phyloP scores from a whole-genome alignment of 2,113 vertebrate genomes.

The Phrynosoma platyrhinos region DNA sequence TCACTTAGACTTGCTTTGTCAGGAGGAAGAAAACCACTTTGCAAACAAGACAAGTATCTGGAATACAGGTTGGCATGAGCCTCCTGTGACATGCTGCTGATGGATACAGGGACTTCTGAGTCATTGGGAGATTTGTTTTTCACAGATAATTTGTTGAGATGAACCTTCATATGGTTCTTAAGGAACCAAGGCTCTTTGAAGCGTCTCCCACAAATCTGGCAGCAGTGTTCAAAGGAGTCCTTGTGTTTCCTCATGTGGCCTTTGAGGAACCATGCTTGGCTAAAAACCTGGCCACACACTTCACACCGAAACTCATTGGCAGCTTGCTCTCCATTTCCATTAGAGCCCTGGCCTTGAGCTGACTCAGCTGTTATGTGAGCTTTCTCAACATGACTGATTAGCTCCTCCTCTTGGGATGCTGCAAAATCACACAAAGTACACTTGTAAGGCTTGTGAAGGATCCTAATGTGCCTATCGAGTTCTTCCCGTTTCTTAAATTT shows the following conservation, averaged over 20 bases:
- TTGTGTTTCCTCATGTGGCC: conserved; percentile 99
- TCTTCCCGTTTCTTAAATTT: conserved; percentile 99
- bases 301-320: conserved; percentile 96
- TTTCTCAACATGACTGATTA: conserved; percentile 97
- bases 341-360: conserved; percentile 87
- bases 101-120: conserved; percentile 82
- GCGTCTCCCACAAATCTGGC: conserved; percentile 96
- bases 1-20: conserved; percentile 91
- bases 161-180: conserved; percentile 99
- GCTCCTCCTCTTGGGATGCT: conserved; percentile 95
- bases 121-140: conserved; percentile 91
- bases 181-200: conserved; percentile 99
- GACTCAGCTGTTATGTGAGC: conserved; percentile 97
- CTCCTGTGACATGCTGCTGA: conserved; percentile 92
- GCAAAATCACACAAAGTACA: conserved; percentile 98
- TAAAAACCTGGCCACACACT: conserved; percentile 96
- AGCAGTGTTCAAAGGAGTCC: conserved; percentile 98
- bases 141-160: conserved; percentile 96
- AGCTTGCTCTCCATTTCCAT: conserved; percentile 82
- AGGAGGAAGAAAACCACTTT: conserved; percentile 91
- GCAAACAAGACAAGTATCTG: conserved; percentile 95
- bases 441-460: conserved; percentile 99
- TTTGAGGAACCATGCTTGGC: conserved; percentile 99
- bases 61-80: conserved; percentile 96
- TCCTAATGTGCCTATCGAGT: conserved; percentile 95